Evolutionary conservation across 2,113 vertebrate genomes (phyloP), one percentile per base, ranked within the genome.

Genomic region (Oplegnathus fasciatus): DNA sequence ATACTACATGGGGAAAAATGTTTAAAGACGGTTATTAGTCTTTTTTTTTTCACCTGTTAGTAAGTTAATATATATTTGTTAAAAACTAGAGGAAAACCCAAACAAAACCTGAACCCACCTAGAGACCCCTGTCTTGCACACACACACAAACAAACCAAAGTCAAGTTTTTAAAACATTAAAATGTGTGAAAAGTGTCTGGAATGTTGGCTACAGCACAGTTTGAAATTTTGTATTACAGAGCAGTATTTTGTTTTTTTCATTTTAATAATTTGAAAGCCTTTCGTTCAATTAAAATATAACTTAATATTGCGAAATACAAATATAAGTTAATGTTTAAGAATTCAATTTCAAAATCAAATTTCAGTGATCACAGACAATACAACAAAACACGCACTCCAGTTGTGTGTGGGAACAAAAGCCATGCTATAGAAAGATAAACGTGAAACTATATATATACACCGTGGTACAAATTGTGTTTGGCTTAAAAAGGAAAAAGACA

Each of bases 381-480:
- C 42, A 42, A 44, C 10, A 44, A n/a, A 73, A 9, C 15, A 67
- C 1, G 10, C 42, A 15, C 26, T 48, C 18, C 6, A 44, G 3
- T 3, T 60, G 14, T 57, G 18, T 46, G 42, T n/a, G 30, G n/a
- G 17, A 11, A 55, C 8, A 64, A 42, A 73, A 37, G 26, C 17
- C 5, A 28, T 6, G 24, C 4, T 14, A 50, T 22, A 57, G n/a
- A 64, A 71, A 71, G 71, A 70, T 62, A 57, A 79, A 80, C 42
- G n/a, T 48, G 7, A 42, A 58, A 54, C 57, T 67, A 72, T 52
- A 73, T 52, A 73, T 37, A 44, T 15, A 70, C 37, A 17, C 28
- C 1, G 11, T 2, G n/a, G 68, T 70, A 74, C 26, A 69, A 77
- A 81, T 46, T 64, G 6, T 58, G 52, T 84, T 69, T 80, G 71